Conservation (phyloP, 2,888 invertebrate species). For the Caenorhabditis sp. region DNA sequence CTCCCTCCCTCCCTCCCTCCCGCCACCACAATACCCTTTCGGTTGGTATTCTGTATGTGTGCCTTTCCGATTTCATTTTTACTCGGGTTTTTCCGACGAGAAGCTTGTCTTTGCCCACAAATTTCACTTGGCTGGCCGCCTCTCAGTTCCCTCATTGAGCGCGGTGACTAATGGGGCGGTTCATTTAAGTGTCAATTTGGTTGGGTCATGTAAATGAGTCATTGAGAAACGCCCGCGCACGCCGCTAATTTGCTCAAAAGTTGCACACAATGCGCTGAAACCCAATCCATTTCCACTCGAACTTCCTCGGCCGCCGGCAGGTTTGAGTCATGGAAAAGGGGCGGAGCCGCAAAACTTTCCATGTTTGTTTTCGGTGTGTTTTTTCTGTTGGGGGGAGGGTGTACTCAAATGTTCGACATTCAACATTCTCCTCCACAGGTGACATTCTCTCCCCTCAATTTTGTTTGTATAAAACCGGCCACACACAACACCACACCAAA, state of each 20-base stretch:
- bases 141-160: too few species aligned
- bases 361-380: slow-evolving; percentile 37
- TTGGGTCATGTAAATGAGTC: too few species aligned
- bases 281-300: too few species aligned
- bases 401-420: slow-evolving; percentile 50
- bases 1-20: too few species aligned
- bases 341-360: slow-evolving; percentile 6
- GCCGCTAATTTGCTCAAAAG: too few species aligned
- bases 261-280: too few species aligned
- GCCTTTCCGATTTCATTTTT: slow-evolving; percentile 50
- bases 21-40: slow-evolving; percentile 49
- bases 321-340: slow-evolving; percentile 37
- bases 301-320: too few species aligned
- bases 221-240: too few species aligned
- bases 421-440: background rate
- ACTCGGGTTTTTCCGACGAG: slow-evolving; percentile 12
- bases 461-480: slow-evolving; percentile 49
- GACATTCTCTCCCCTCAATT: background rate
- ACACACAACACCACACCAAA: background rate
- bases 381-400: slow-evolving; percentile 24
- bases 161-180: too few species aligned
- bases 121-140: too few species aligned
- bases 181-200: too few species aligned
- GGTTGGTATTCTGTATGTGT: slow-evolving; percentile 30
- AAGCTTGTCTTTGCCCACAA: too few species aligned